These are phyloP conservation scores for Phallusia fumigata DNA, from an alignment of 23 tunicate genomes.

Conservation along the genomic window DNA sequence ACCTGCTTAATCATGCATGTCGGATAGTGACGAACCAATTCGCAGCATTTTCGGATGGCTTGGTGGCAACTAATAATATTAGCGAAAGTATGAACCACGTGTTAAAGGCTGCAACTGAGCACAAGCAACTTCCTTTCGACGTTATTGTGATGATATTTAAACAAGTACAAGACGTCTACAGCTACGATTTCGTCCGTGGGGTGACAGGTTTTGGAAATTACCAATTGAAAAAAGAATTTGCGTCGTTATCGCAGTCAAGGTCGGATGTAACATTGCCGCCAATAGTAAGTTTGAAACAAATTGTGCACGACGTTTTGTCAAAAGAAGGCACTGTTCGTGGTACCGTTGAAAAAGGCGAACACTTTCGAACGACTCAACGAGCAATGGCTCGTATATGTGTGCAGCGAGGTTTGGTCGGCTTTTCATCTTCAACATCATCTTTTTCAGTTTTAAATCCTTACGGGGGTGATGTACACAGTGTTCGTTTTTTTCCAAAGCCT, in stretches of 20 bases:
- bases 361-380: constrained; percentile 10
- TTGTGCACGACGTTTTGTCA: background rate
- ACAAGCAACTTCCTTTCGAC: background rate
- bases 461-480: constrained; percentile 5
- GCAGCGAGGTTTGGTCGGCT: background rate
- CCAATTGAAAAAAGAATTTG: constrained; percentile 18
- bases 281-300: background rate
- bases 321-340: background rate
- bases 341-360: background rate
- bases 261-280: background rate
- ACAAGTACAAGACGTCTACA: constrained; percentile 16
- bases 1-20: background rate
- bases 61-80: constrained; percentile 18
- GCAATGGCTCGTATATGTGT: constrained; percentile 4
- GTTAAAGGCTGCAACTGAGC: constrained; percentile 17
- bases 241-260: too few relatives aligned
- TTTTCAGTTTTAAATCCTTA: background rate
- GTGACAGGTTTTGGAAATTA: constrained; percentile 27
- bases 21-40: background rate
- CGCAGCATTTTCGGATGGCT: background rate
- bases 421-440: constrained; percentile 1
- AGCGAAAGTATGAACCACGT: constrained; percentile 26
- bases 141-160: constrained; percentile 3
- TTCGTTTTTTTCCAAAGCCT: constrained; percentile 12
- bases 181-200: constrained; percentile 22